Evolutionary conservation across 2,113 vertebrate species (phyloP).

Genomic region (Erythrocercus mccallii): DNA sequence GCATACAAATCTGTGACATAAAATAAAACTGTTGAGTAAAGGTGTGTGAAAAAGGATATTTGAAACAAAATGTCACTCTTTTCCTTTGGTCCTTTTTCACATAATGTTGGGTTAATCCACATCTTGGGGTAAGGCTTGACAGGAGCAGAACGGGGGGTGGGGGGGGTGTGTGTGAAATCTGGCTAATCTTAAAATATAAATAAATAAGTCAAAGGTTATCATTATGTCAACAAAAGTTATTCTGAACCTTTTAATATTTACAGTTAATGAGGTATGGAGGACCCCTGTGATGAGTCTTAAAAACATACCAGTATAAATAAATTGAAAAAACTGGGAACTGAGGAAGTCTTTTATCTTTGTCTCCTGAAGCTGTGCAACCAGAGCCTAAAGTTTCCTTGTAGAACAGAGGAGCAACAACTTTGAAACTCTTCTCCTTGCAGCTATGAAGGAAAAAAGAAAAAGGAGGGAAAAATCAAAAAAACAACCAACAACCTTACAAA

Average conservation of each 20-base stretch:
- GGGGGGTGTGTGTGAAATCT: too few species aligned
- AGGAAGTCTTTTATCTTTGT: neutral
- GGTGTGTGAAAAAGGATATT: neutral
- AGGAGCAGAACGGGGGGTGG: neutral
- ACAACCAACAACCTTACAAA: neutral
- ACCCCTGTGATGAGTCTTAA: neutral
- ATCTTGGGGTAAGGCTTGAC: neutral
- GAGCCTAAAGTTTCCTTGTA: neutral
- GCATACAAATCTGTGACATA: neutral
- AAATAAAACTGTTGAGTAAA: neutral
- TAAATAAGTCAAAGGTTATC: neutral
- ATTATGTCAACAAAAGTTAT: neutral
- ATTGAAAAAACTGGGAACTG: neutral
- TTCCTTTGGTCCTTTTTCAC: neutral
- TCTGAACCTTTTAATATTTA: neutral
- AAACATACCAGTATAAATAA: neutral
- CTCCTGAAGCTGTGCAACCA: neutral
- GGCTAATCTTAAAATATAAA: neutral
- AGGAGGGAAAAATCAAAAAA: too few species aligned
- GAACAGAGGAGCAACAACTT: neutral
- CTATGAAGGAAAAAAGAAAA: neutral
- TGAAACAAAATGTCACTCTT: neutral
- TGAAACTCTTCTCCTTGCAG: neutral
- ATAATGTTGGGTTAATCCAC: neutral
- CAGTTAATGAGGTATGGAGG: neutral